Evolutionary conservation across 2,888 invertebrate genomes (phyloP), one percentile per base, ranked within the genome.

Genomic region (Punctoribates punctum): DNA sequence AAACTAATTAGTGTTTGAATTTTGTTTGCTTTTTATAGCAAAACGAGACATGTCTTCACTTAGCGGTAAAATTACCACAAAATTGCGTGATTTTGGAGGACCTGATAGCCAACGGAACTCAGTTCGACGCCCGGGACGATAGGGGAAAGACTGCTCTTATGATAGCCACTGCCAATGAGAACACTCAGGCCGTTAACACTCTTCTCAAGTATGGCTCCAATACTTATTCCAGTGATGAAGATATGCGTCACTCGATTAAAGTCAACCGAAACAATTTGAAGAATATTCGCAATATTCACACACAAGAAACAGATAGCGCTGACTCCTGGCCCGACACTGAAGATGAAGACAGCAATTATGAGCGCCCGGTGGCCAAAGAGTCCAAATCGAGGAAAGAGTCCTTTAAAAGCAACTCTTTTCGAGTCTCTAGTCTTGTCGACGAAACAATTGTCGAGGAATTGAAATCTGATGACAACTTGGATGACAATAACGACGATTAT

Each of bases 161-260:
- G 85, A 92, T 98, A 84, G 97, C 98, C 48, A 90, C 96, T 4
- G 97, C 98, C 75, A 97, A 98, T 86, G 99, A 98, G n/a, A 77
- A 77, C 60, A 15, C 9, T 17, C 51, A 67, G 34, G 65, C 74
- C 34, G 42, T 54, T 46, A 42, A 34, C 27, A 72, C 67, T 20
- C 62, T 77, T 0, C n/a, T 62, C 17, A 76, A 76, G 46, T 76
- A 74, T 25, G 46, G 57, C n/a, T 73, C 73, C 17, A 73, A 73
- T 48, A 70, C 70, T 46, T 70, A 70, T 15, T 70, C 46, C 1
- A 70, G 70, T 42, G 70, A 70, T 70, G 70, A 70, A 23, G 70
- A 70, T n/a, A 70, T 70, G 70, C n/a, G 70, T 6, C 70, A 42
- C 13, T 42, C 70, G 23, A 20, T 42, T 38, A 67, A 17, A 20